Percentiles rank a stretch among this genome's conserved stretches.
phyloP scores from a whole-genome alignment of 2,113 vertebrate species.

The Seriola rivoliana region DNA sequence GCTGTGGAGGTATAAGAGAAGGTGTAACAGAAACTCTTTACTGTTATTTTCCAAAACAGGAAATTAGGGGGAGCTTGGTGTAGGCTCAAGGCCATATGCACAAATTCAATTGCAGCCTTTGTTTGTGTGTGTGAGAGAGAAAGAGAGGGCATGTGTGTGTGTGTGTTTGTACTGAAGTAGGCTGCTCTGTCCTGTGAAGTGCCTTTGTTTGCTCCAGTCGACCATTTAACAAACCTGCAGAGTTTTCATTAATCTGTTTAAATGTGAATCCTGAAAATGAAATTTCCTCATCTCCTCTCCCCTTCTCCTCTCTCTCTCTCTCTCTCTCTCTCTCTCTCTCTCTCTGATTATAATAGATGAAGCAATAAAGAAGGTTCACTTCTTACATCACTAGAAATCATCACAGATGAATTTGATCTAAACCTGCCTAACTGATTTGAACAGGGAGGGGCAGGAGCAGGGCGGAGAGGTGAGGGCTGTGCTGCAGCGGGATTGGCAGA shows the following conservation, averaged over 20 bases:
- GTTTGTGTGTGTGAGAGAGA: slow-evolving; percentile 32
- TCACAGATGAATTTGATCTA: slow-evolving; percentile 3
- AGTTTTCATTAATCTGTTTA: slow-evolving; percentile 11
- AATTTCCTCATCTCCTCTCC: neutral
- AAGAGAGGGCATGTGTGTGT: slow-evolving; percentile 4
- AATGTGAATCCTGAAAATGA: neutral
- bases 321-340: neutral
- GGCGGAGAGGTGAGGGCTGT: slow-evolving; percentile 38
- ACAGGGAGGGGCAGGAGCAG: slow-evolving; percentile 24
- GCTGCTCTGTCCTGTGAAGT: slow-evolving; percentile 46
- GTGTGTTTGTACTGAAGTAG: slow-evolving; percentile 17
- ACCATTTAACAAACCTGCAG: slow-evolving; percentile 57
- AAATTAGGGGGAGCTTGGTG: slow-evolving; percentile 64
- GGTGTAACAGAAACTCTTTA: slow-evolving; percentile 25
- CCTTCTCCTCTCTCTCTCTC: neutral
- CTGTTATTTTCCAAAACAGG: slow-evolving; percentile 61
- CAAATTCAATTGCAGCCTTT: slow-evolving; percentile 62
- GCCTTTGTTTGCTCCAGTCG: slow-evolving; percentile 42
- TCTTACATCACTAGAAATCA: neutral
- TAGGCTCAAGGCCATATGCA: slow-evolving; percentile 45
- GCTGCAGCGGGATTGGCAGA: slow-evolving; percentile 69
- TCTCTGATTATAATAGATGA: neutral
- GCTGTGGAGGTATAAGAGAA: slow-evolving; percentile 15
- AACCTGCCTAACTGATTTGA: slow-evolving; percentile 45
- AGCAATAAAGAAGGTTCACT: neutral